These are phyloP conservation scores for Ichneumoninae sp. DNA, from an alignment of 2,888 invertebrate species.

Conservation along the genomic window DNA sequence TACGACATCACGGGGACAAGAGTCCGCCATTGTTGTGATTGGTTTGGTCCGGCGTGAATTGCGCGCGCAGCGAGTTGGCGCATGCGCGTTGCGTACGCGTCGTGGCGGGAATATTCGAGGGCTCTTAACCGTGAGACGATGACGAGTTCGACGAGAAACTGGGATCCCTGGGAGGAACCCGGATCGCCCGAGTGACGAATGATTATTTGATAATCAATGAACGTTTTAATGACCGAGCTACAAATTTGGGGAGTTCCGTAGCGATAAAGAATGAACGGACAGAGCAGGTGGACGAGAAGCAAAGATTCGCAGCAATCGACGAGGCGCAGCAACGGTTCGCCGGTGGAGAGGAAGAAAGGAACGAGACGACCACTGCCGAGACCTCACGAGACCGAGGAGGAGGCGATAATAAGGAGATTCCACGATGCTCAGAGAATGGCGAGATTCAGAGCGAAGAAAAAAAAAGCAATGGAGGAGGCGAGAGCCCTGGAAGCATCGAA, in stretches of 20 bases:
- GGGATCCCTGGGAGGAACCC: conserved; percentile 45
- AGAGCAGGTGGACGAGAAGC: conserved; percentile 62
- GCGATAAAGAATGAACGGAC: conserved; percentile 63
- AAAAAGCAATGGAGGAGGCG: conserved; percentile 74
- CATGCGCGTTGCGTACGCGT: conserved; percentile 40
- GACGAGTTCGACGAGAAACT: conserved; percentile 48
- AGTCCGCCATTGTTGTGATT: conserved; percentile 70
- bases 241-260: background rate
- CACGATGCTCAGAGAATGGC: conserved; percentile 79
- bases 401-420: conserved; percentile 74
- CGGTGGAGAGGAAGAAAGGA: conserved; percentile 60
- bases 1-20: conserved; percentile 54
- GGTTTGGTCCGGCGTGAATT: conserved; percentile 31
- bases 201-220: conserved; percentile 48
- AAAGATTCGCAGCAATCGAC: conserved; percentile 51
- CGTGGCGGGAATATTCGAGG: conserved; percentile 63
- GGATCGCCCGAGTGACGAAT: conserved; percentile 16
- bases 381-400: conserved; percentile 76
- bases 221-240: background rate
- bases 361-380: conserved; percentile 65
- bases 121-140: background rate
- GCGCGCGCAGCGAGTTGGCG: conserved; percentile 5
- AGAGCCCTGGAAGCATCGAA: conserved; percentile 68
- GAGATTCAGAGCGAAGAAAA: conserved; percentile 75
- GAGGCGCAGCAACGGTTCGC: conserved; percentile 34